These are phyloP conservation scores for Oreohelix idahoensis DNA, from an alignment of 1,140 invertebrate species.

Conservation along the genomic window DNA sequence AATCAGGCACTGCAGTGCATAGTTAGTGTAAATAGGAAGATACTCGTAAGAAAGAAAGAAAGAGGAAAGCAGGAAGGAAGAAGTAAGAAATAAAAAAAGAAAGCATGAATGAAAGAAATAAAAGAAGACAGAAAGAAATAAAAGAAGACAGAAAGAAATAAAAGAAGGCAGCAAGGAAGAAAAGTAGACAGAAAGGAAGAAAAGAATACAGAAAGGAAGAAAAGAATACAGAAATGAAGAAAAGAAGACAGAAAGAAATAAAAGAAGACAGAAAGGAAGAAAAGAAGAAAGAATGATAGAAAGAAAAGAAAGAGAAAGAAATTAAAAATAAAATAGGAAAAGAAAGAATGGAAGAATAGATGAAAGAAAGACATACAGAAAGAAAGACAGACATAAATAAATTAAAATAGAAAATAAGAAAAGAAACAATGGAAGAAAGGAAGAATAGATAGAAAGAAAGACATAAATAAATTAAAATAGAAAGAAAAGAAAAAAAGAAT, in stretches of 20 bases:
- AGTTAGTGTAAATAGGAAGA: neutral
- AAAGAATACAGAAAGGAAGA: neutral
- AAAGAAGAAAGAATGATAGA: neutral
- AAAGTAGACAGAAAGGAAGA: slow-evolving; percentile 8
- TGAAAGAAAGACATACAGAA: neutral
- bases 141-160: neutral
- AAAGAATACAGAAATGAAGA: neutral
- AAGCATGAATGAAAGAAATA: neutral
- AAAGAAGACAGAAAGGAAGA: neutral
- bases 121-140: neutral
- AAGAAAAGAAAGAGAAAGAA: neutral
- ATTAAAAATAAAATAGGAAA: neutral
- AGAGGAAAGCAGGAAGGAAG: neutral
- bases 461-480: no score
- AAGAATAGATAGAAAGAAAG: neutral
- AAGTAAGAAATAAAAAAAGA: neutral
- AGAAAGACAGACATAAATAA: neutral
- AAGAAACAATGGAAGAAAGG: neutral
- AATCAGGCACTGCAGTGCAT: no score
- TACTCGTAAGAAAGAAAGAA: neutral
- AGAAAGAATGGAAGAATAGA: neutral
- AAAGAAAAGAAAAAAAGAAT: neutral
- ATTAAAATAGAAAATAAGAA: neutral
- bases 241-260: neutral
- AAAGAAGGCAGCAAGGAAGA: neutral